Conservation (phyloP, 2,113 vertebrate genomes). For the Chaetura pelagica region DNA sequence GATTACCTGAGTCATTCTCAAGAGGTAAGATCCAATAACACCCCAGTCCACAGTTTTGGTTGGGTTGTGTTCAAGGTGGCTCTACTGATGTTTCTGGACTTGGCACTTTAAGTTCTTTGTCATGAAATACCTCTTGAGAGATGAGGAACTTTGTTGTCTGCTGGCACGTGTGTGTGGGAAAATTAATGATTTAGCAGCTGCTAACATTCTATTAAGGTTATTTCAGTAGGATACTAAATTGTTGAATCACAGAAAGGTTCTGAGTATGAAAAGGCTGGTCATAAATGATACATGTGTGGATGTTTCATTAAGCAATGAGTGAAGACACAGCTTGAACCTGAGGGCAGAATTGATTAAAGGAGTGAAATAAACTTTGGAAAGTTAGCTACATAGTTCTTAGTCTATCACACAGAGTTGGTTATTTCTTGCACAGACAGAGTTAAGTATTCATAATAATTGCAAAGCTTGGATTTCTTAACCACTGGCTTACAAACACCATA, state of each 20-base stretch:
- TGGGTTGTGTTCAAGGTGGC: background rate
- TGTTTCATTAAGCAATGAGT: background rate
- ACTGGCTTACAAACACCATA: fast-evolving
- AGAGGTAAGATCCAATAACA: conserved; percentile 70
- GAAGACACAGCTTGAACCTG: background rate
- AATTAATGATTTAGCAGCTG: background rate
- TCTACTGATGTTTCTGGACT: background rate
- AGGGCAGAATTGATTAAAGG: background rate
- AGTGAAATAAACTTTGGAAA: background rate
- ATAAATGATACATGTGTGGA: background rate
- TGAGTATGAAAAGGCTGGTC: background rate
- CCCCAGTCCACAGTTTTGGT: background rate
- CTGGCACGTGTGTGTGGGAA: background rate
- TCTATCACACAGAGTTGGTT: background rate
- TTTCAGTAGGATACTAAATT: background rate
- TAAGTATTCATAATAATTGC: background rate
- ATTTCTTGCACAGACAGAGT: background rate
- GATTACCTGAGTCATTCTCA: conserved; percentile 62
- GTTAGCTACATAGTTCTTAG: background rate
- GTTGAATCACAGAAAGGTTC: background rate
- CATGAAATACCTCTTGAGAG: background rate
- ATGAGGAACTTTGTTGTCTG: background rate
- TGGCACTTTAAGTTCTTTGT: background rate
- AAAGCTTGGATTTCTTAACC: background rate
- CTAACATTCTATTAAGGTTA: background rate